A percentile compares a stretch with the other conserved stretches of the same genome.
These are phyloP conservation scores for Balanococcus diminutus DNA, from an alignment of 2,888 invertebrate species.

Conservation along the genomic window DNA sequence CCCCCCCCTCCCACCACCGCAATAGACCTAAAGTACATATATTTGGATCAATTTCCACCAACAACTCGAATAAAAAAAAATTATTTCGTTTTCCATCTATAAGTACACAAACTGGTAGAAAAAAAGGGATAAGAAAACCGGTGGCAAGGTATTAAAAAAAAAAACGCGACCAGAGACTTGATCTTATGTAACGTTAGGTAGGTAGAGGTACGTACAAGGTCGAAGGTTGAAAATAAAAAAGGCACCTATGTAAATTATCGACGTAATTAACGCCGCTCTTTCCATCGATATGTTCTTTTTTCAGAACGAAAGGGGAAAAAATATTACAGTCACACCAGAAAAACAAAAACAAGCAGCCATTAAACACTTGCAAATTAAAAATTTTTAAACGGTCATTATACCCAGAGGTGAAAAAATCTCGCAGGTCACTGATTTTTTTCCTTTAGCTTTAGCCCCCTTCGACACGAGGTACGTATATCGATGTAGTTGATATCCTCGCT, in stretches of 20 bases:
- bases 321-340: neutral
- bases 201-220: slow-evolving; percentile 16
- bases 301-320: neutral
- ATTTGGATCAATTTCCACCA: neutral
- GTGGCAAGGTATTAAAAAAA: neutral
- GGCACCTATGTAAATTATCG: slow-evolving; percentile 32
- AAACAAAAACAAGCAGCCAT: neutral
- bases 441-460: neutral
- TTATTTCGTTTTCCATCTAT: neutral
- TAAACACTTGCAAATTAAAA: slow-evolving; percentile 31
- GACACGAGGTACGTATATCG: neutral
- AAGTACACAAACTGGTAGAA: neutral
- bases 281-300: neutral
- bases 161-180: slow-evolving; percentile 13
- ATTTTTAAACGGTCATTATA: slow-evolving; percentile 36
- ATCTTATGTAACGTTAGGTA: slow-evolving; percentile 40
- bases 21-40: neutral
- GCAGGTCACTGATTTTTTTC: slow-evolving; percentile 16
- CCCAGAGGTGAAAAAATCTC: slow-evolving; percentile 30
- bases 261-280: slow-evolving; percentile 24
- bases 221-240: slow-evolving; percentile 44
- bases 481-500: neutral
- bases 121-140: neutral
- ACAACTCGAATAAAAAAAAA: too few relatives aligned
- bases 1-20: neutral